Conservation (phyloP, 2,888 invertebrate genomes). For the Apantesis nais region DNA sequence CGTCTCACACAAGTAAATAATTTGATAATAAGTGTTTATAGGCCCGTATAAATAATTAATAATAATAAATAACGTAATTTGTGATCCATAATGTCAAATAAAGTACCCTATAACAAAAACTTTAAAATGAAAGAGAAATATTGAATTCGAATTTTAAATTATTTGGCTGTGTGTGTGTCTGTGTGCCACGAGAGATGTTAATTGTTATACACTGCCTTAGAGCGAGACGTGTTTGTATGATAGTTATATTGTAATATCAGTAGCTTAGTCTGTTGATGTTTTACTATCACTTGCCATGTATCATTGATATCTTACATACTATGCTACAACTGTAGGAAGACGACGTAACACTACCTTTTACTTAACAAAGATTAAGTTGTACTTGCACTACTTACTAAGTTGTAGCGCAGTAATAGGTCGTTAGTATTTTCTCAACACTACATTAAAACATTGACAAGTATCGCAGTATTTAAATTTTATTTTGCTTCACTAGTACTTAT, state of each 20-base stretch:
- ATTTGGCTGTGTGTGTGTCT: conserved; percentile 31
- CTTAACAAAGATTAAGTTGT: neutral
- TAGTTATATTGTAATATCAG: conserved; percentile 44
- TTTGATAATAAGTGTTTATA: too few relatives aligned
- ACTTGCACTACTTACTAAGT: neutral
- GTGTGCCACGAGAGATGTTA: conserved; percentile 42
- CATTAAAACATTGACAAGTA: neutral
- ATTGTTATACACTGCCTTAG: conserved; percentile 69
- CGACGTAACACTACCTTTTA: neutral
- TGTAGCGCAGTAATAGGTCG: conserved; percentile 3
- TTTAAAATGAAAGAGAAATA: too few relatives aligned
- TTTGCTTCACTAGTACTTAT: neutral
- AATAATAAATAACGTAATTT: too few relatives aligned
- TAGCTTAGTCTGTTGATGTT: conserved; percentile 63
- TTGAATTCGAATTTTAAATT: neutral
- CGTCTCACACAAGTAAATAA: too few relatives aligned
- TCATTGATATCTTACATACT: conserved; percentile 24
- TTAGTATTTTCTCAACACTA: conserved; percentile 2
- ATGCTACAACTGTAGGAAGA: conserved; percentile 3
- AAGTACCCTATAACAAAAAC: too few relatives aligned
- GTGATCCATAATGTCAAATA: too few relatives aligned
- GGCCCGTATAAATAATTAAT: too few relatives aligned
- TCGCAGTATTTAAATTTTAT: neutral
- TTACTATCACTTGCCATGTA: conserved; percentile 37
- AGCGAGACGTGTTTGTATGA: conserved; percentile 54